These are phyloP conservation scores for Brachionichthys hirsutus DNA, from an alignment of 2,113 vertebrate species.

Conservation along the genomic window DNA sequence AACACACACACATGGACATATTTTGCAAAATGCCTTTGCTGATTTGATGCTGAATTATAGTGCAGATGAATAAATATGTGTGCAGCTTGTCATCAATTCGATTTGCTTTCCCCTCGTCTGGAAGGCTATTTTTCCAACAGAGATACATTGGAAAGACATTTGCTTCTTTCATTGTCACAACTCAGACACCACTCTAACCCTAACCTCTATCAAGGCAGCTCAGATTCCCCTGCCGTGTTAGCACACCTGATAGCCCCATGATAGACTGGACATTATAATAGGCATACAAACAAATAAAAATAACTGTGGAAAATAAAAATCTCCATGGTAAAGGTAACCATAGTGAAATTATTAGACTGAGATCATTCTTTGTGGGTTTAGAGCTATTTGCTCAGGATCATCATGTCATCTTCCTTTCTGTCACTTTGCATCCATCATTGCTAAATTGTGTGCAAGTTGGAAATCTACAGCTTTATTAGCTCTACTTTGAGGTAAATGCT, in stretches of 20 bases:
- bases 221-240: too few relatives aligned
- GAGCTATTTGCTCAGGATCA: too few relatives aligned
- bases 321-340: too few relatives aligned
- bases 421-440: too few relatives aligned
- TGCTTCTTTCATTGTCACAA: constrained; percentile 17
- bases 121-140: constrained; percentile 24
- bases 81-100: constrained; percentile 36
- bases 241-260: neutral
- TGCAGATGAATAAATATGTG: constrained; percentile 44
- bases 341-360: too few relatives aligned
- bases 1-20: constrained; percentile 25
- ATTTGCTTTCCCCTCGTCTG: constrained; percentile 27
- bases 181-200: too few relatives aligned
- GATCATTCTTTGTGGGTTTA: too few relatives aligned
- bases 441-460: too few relatives aligned
- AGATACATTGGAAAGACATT: constrained; percentile 20
- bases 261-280: neutral
- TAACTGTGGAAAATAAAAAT: too few relatives aligned
- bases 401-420: too few relatives aligned
- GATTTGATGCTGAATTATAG: constrained; percentile 44
- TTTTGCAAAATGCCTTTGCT: constrained; percentile 50
- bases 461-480: too few relatives aligned
- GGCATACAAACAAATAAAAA: too few relatives aligned
- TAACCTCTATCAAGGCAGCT: neutral
- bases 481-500: neutral